A percentile compares a stretch with the other conserved stretches of the same genome.
Evolutionary conservation across 1,140 invertebrate species (phyloP).

Genomic region (Myzus persicae): DNA sequence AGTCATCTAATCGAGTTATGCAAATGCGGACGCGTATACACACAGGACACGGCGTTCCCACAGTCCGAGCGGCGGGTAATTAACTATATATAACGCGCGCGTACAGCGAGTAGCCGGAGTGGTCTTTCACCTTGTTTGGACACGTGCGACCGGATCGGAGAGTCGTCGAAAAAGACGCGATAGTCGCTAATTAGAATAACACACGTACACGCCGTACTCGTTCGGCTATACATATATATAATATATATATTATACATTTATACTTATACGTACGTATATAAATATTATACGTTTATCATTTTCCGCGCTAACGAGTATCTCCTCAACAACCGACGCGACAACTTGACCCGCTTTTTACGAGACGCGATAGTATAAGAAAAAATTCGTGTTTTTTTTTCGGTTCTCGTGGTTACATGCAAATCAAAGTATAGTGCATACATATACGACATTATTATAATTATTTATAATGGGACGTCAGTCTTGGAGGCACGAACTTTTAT

Average conservation of each 20-base stretch:
- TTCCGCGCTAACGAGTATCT: neutral
- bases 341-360: neutral
- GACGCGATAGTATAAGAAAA: neutral
- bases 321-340: neutral
- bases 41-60: constrained; percentile 52
- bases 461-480: neutral
- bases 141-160: constrained; percentile 48
- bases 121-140: constrained; percentile 52
- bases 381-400: neutral
- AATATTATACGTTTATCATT: neutral
- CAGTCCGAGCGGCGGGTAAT: constrained; percentile 28
- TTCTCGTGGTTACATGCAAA: neutral
- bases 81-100: neutral
- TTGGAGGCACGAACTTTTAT: neutral
- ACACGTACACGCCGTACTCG: neutral
- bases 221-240: neutral
- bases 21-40: neutral
- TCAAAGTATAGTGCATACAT: neutral
- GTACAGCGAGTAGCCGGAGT: neutral
- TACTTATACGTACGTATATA: neutral
- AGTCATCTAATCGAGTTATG: constrained; percentile 53
- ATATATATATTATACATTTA: neutral
- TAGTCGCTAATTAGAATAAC: constrained; percentile 23
- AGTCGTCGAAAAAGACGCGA: neutral
- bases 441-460: neutral